These are phyloP conservation scores for Fringilla coelebs DNA, from an alignment of 2,797 vertebrate species.

Conservation along the genomic window DNA sequence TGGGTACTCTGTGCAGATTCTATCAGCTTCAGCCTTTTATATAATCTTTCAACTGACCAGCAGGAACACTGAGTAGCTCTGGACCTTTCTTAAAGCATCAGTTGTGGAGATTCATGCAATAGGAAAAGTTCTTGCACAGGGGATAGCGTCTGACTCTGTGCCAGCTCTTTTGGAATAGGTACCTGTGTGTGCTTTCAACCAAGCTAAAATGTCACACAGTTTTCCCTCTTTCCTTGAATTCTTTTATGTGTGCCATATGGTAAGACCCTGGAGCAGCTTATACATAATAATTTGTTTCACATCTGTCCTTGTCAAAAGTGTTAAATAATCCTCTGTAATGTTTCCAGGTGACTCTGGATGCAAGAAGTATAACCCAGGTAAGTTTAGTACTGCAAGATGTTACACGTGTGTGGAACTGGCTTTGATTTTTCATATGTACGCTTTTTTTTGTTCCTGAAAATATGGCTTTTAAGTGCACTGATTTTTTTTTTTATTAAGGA, in stretches of 20 bases:
- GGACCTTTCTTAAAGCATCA: not conserved
- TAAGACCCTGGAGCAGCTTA: constrained; percentile 17
- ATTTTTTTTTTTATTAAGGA: not conserved
- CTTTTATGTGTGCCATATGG: constrained; percentile 30
- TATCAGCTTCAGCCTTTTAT: not conserved
- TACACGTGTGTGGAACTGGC: not conserved
- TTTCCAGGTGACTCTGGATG: constrained; percentile 27
- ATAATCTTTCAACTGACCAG: not conserved
- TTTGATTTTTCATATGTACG: not conserved
- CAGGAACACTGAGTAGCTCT: not conserved
- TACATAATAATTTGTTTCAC: constrained; percentile 41
- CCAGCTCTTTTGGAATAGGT: not conserved
- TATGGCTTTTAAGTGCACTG: not conserved
- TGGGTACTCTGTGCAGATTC: not conserved
- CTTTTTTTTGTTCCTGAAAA: not conserved
- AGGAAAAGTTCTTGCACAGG: not conserved
- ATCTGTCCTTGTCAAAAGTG: constrained; percentile 40
- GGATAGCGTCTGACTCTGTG: not conserved
- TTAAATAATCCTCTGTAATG: constrained; percentile 33
- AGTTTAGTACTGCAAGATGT: not conserved
- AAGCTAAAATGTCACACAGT: not conserved
- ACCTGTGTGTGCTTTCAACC: not conserved
- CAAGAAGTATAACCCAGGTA: not conserved
- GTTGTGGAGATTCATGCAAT: not conserved
- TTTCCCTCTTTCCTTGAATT: constrained; percentile 8